These are phyloP conservation scores for Achroia grisella DNA, from an alignment of 1,140 invertebrate species.

Conservation along the genomic window DNA sequence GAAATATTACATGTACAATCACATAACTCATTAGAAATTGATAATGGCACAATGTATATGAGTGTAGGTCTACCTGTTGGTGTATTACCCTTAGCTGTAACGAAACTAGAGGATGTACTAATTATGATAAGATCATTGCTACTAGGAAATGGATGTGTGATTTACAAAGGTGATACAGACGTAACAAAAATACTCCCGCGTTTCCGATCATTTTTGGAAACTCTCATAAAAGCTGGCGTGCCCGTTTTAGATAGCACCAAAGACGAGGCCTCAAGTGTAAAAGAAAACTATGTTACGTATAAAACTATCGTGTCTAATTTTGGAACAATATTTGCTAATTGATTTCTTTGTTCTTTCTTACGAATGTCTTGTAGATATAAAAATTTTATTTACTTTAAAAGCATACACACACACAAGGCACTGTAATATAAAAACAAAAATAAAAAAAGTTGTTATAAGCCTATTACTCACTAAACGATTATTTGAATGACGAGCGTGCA, in stretches of 20 bases:
- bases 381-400: not conserved
- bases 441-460: too few species aligned
- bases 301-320: constrained; percentile 2
- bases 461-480: too few species aligned
- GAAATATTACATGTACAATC: too few species aligned
- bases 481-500: too few species aligned
- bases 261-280: not conserved
- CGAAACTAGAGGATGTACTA: too few species aligned
- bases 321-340: constrained; percentile 7
- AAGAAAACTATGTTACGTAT: not conserved
- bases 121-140: not conserved
- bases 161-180: not conserved
- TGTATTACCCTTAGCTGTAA: too few species aligned
- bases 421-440: too few species aligned
- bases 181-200: not conserved
- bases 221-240: not conserved
- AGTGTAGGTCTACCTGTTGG: too few species aligned
- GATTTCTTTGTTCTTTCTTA: not conserved
- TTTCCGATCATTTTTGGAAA: not conserved
- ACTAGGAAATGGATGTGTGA: not conserved
- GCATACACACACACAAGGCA: too few species aligned
- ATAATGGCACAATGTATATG: too few species aligned
- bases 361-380: not conserved
- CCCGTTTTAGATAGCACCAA: not conserved
- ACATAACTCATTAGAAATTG: too few species aligned